Conservation (phyloP, 2,113 vertebrate genomes). For the Pandion haliaetus region DNA sequence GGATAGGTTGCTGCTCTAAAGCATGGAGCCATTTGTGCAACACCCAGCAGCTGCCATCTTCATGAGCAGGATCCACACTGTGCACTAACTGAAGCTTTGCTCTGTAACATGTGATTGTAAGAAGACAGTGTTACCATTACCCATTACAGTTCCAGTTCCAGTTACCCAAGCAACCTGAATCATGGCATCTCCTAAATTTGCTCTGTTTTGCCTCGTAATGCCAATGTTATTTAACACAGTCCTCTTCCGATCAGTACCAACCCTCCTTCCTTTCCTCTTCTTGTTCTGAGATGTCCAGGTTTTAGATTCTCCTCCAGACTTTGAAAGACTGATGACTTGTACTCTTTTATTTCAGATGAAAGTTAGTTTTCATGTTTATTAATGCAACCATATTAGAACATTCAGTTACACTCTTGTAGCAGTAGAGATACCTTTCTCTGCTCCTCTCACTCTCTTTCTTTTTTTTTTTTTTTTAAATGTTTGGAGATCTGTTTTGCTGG, state of each 20-base stretch:
- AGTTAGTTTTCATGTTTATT: neutral
- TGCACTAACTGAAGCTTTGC: rapidly evolving
- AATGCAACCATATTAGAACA: neutral
- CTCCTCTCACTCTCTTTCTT: neutral
- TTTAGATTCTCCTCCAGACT: neutral
- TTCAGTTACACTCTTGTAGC: neutral
- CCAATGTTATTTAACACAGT: neutral
- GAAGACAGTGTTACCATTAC: neutral
- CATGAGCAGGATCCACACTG: neutral
- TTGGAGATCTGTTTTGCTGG: constrained; percentile 26
- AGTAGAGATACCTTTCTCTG: neutral
- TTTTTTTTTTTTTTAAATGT: neutral
- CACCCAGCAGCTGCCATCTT: neutral
- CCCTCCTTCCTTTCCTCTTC: neutral
- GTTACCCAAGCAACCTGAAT: neutral
- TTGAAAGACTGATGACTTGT: neutral
- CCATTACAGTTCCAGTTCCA: neutral
- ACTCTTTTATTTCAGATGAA: neutral
- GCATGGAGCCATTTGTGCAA: neutral
- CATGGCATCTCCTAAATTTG: neutral
- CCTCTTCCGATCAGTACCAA: neutral
- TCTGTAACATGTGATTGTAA: neutral
- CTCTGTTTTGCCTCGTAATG: neutral
- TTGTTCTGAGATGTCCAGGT: neutral
- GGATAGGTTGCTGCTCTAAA: neutral